phyloP scores from a whole-genome alignment of 2,113 vertebrate species.

The Ictalurus punctatus region DNA sequence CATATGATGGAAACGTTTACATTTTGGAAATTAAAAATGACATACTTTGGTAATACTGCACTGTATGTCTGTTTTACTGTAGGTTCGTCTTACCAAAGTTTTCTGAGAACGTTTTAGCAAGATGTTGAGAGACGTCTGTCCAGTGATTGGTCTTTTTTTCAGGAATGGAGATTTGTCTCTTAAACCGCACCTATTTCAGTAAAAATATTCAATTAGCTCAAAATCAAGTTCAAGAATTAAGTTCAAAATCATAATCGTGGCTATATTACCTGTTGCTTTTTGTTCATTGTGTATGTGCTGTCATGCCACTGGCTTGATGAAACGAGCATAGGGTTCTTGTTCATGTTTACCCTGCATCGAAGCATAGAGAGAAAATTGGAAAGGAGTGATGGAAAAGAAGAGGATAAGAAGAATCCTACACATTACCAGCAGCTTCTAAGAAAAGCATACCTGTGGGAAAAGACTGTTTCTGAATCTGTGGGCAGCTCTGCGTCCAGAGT shows the following conservation, averaged over 20 bases:
- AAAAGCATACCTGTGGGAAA: constrained; percentile 28
- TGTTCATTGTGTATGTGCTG: not conserved
- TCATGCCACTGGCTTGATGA: constrained; percentile 10
- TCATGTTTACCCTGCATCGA: not conserved
- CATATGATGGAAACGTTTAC: not conserved
- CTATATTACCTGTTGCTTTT: constrained; percentile 39
- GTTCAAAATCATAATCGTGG: not conserved
- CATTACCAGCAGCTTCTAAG: not conserved
- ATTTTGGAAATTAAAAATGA: not conserved
- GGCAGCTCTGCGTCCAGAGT: not conserved
- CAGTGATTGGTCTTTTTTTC: constrained; percentile 15
- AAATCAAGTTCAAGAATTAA: not conserved
- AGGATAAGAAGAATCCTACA: not conserved
- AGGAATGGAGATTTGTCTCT: not conserved
- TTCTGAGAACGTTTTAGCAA: constrained; percentile 17
- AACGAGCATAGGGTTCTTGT: not conserved
- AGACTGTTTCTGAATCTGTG: not conserved
- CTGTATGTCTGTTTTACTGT: not conserved
- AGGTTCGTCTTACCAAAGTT: constrained; percentile 35
- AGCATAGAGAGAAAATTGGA: not conserved
- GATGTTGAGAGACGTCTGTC: constrained; percentile 15
- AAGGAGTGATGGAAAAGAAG: not conserved
- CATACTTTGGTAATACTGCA: not conserved
- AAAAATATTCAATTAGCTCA: not conserved
- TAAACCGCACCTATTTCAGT: not conserved